Percentiles rank a stretch among this genome's conserved stretches.
Evolutionary conservation across 2,113 vertebrate species (phyloP).

Genomic region (Chaenogobius annularis): DNA sequence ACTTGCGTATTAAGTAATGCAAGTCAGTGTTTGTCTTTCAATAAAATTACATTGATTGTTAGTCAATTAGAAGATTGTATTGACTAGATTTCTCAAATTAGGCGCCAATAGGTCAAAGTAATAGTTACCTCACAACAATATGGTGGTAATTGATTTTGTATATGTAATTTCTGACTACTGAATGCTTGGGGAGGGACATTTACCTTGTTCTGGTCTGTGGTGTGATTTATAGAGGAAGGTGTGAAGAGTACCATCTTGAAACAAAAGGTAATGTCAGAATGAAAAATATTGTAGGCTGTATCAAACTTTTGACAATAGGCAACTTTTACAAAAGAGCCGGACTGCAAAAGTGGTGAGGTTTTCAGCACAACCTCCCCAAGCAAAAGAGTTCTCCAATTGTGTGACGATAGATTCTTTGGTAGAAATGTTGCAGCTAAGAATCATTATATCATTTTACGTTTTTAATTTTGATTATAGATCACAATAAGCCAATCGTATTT

Average conservation of each 20-base stretch:
- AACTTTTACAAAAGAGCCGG: slow-evolving; percentile 1
- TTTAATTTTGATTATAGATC: too few relatives aligned
- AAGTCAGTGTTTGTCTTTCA: background rate
- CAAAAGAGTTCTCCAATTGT: background rate
- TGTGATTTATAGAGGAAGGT: slow-evolving; percentile 1
- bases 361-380: too few relatives aligned
- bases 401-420: too few relatives aligned
- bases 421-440: too few relatives aligned
- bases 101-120: slow-evolving; percentile 21
- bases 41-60: background rate
- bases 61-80: slow-evolving; percentile 23
- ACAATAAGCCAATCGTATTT: too few relatives aligned
- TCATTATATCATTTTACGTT: too few relatives aligned
- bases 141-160: slow-evolving; percentile 1
- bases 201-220: background rate
- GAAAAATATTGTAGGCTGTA: background rate
- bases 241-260: background rate
- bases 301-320: slow-evolving; percentile 3
- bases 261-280: background rate
- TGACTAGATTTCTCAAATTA: slow-evolving; percentile 14
- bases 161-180: background rate
- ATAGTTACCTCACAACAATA: background rate
- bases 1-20: background rate
- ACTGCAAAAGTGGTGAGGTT: background rate
- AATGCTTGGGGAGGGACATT: background rate